Conservation (phyloP, 2,113 vertebrate genomes). For the Lepus timidus region DNA sequence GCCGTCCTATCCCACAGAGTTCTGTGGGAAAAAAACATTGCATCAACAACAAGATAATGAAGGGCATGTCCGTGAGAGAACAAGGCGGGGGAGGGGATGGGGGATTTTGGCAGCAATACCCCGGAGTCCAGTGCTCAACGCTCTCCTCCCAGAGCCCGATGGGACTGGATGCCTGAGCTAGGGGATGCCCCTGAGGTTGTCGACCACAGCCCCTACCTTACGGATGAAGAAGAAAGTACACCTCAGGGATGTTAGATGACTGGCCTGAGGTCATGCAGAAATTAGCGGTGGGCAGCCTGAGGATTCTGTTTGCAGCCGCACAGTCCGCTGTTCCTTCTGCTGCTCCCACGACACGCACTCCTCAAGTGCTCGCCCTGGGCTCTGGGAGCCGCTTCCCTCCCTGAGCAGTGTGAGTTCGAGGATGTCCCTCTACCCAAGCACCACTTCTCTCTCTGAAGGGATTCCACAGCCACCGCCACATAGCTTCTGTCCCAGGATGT, state of each 20-base stretch:
- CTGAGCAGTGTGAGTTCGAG: not conserved
- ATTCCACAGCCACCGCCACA: not conserved
- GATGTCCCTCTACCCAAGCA: not conserved
- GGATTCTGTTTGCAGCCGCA: not conserved
- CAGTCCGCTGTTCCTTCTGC: not conserved
- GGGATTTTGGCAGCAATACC: slow-evolving; percentile 50
- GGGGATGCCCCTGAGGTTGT: not conserved
- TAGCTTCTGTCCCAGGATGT: not conserved
- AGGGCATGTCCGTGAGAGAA: slow-evolving; percentile 8
- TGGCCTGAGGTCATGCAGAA: not conserved
- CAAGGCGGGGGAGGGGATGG: not conserved
- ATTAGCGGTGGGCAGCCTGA: not conserved
- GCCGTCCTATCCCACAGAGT: not conserved
- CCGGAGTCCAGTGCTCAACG: slow-evolving; percentile 9
- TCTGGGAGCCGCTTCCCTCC: not conserved
- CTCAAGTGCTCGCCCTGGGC: not conserved
- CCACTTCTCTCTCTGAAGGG: not conserved
- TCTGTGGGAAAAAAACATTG: slow-evolving; percentile 59
- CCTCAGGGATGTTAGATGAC: not conserved
- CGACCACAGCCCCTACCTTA: not conserved
- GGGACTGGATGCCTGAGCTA: not conserved
- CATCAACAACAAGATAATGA: slow-evolving; percentile 64
- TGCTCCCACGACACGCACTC: not conserved
- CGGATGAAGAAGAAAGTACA: not conserved
- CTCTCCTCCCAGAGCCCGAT: not conserved